phyloP scores from a whole-genome alignment of 2,888 invertebrate species.

The Resseliella maxima region DNA sequence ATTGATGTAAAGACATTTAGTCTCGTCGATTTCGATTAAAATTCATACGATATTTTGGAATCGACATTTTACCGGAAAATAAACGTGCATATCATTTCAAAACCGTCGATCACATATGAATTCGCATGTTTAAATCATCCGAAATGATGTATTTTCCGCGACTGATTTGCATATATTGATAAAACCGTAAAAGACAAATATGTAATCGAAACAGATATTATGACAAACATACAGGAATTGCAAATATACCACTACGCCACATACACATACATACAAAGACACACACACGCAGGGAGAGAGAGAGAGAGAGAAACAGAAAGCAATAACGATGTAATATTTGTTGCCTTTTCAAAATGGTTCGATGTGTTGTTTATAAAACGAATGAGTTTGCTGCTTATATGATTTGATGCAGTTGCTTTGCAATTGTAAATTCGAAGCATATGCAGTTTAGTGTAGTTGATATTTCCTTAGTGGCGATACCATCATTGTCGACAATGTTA shows the following conservation, averaged over 20 bases:
- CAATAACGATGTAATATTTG: not conserved
- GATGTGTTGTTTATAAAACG: not conserved
- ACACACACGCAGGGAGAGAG: not conserved
- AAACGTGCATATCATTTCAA: slow-evolving; percentile 20
- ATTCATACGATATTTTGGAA: not conserved
- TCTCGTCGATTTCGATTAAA: slow-evolving; percentile 38
- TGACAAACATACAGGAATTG: not conserved
- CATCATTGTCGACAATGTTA: not conserved
- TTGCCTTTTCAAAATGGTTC: not conserved
- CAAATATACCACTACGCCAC: not conserved
- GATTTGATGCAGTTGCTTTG: slow-evolving; percentile 7
- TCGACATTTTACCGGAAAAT: not conserved
- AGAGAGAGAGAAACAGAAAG: not conserved
- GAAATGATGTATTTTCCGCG: not conserved
- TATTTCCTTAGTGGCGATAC: slow-evolving; percentile 16
- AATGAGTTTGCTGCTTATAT: not conserved
- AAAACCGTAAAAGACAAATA: slow-evolving; percentile 23
- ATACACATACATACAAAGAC: not conserved
- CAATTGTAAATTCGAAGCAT: not conserved
- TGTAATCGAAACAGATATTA: slow-evolving; percentile 44
- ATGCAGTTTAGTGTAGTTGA: not conserved
- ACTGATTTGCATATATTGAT: slow-evolving; percentile 31
- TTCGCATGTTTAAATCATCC: slow-evolving; percentile 18
- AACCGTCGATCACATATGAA: not conserved
- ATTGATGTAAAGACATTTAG: slow-evolving; percentile 1